Base-by-base conservation (phyloP, 2,888 invertebrate species). In the Polyploca ridens region DNA sequence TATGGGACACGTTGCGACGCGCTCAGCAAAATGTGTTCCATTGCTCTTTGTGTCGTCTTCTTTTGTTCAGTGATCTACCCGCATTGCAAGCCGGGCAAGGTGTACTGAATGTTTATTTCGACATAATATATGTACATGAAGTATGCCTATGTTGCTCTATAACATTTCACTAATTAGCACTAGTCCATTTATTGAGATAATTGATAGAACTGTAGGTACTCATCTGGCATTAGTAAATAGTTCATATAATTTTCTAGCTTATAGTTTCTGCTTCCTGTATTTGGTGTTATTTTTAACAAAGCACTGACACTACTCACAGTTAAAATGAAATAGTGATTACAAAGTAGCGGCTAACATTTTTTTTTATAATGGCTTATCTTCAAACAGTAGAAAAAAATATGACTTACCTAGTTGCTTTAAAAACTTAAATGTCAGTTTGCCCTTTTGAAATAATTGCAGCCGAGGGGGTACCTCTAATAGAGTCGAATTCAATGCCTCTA, bases 11-110 rank as follows among this genome's bases (percentile, higher is more conserved):
- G 85, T 83, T 84, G 87, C 85, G 86, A 86, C 83, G 83, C 86
- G 88, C 88, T 90, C 88, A 78, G 86, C 85, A 84, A 88, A 90
- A 90, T 90, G 90, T 89, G 89, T 89, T 86, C 82, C 88, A 90
- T 89, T 91, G 91, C 91, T 90, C 91, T 92, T 91, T 93, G 92
- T 91, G 90, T 84, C 74, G 87, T 76, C 80, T 81, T 81, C 90
- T 90, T 92, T 92, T 92, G 91, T 93, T 89, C 83, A 74, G 78
- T 86, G 88, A 90, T 89, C 89, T 88, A 86, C 84, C 85, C 84
- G 76, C 82, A 77, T 81, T 84, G 76, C 82, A 77, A 81, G 82
- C 78, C 73, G 67, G 72, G 74, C 67, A 75, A 69, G 73, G 69
- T 75, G 70, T 70, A 68, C 70, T 75, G 67, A 71, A 69, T 66